Base-by-base conservation (phyloP, 2,888 invertebrate genomes). In the Ochropleura leucogaster region DNA sequence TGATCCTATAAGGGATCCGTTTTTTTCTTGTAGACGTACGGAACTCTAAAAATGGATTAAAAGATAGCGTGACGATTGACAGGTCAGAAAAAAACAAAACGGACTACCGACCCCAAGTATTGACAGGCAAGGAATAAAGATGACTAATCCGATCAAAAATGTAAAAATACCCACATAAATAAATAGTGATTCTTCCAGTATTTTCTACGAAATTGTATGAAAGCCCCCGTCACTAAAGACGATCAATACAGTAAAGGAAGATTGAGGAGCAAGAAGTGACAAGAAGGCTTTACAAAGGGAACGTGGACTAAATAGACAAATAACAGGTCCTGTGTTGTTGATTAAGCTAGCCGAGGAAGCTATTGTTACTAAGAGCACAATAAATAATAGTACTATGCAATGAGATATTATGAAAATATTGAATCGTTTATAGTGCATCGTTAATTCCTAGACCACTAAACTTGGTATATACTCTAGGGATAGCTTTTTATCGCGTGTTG, bases 171-270 rank as follows among this genome's bases (percentile, higher is more conserved):
- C 16, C 30, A 20, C 14, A 18, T 68, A n/a, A 40, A 66, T 12
- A 47, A 40, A 20, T 51, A 4, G 12, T 44, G 7, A 20, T 2
- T 12, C 10, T 3, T 30, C 14, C 0, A 46, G 12, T 16, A n/a
- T 10, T 12, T 53, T 12, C 40, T 10, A 4, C 59, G 20, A 12
- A 59, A 55, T 8, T 46, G 40, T 44, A 16, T 30, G 49, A 55
- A 16, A 60, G 7, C 3, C 14, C 30, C 30, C 9, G 49, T 55
- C 46, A 44, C 14, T 8, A 74, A 57, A 46, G 2, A n/a, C 44
- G 60, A 81, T 77, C 76, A 44, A 81, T 62, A 20, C 12, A 16
- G 12, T 62, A 44, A n/a, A 76, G 49, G 62, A 60, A 79, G 62
- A 63, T 53, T 40, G 10, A 46, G 44, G 46, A 57, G 46, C 46